Conservation (phyloP, 2,113 vertebrate species). For the mouse (Mus musculus) region GRCm39 chr9:21974501-21975000, state of each 20-base stretch:
- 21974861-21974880: neutral
- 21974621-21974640: neutral
- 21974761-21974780: neutral
- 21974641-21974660: neutral
- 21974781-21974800: neutral
- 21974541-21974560: neutral
- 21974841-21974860: neutral
- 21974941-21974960: too few species aligned
- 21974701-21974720: neutral
- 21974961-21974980: neutral
- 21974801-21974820: neutral
- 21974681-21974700: neutral
- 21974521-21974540: neutral
- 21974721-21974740: neutral
- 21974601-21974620: neutral
- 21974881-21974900: neutral
- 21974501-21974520: neutral
- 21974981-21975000: neutral
- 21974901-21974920: too few species aligned
- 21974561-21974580: neutral
- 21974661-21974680: neutral
- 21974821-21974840: neutral
- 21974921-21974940: neutral
- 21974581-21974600: neutral
- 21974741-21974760: neutral